Percentiles rank a stretch among this genome's conserved stretches.
phyloP scores from a whole-genome alignment of 2,797 vertebrate genomes.

The Melanotaenia boesemani region DNA sequence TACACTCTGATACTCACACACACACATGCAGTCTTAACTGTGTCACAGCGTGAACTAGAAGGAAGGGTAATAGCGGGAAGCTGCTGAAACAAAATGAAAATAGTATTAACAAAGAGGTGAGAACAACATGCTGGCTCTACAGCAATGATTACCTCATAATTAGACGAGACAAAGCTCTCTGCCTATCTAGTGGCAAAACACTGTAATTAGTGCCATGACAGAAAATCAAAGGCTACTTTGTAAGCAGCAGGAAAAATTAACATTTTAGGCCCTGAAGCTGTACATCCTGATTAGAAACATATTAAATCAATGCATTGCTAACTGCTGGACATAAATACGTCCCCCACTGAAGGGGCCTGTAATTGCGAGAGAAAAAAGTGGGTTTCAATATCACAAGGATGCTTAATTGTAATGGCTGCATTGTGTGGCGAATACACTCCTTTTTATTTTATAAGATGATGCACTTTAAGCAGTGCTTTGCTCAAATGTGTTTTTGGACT shows the following conservation, averaged over 20 bases:
- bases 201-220: slow-evolving; percentile 99
- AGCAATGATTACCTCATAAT: slow-evolving; percentile 99
- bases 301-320: slow-evolving; percentile 99
- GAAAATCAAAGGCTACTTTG: slow-evolving; percentile 99
- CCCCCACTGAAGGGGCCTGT: slow-evolving; percentile 79
- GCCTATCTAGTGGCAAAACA: slow-evolving; percentile 97
- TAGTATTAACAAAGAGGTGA: slow-evolving; percentile 91
- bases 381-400: slow-evolving; percentile 73
- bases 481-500: slow-evolving; percentile 34
- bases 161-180: slow-evolving; percentile 98
- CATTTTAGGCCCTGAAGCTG: slow-evolving; percentile 95
- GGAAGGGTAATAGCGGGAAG: slow-evolving; percentile 90
- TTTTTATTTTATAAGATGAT: slow-evolving; percentile 61
- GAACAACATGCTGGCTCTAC: slow-evolving; percentile 90
- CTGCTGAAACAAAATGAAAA: slow-evolving; percentile 77
- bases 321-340: slow-evolving; percentile 86
- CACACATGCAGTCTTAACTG: slow-evolving; percentile 51
- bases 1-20: slow-evolving; percentile 26
- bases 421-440: slow-evolving; percentile 58
- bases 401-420: slow-evolving; percentile 66
- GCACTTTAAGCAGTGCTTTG: slow-evolving; percentile 42
- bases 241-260: slow-evolving; percentile 98
- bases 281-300: slow-evolving; percentile 99
- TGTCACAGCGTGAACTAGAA: slow-evolving; percentile 93
- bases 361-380: slow-evolving; percentile 79